Evolutionary conservation across 2,888 invertebrate species (phyloP).

Genomic region (Cynaeus angustus): DNA sequence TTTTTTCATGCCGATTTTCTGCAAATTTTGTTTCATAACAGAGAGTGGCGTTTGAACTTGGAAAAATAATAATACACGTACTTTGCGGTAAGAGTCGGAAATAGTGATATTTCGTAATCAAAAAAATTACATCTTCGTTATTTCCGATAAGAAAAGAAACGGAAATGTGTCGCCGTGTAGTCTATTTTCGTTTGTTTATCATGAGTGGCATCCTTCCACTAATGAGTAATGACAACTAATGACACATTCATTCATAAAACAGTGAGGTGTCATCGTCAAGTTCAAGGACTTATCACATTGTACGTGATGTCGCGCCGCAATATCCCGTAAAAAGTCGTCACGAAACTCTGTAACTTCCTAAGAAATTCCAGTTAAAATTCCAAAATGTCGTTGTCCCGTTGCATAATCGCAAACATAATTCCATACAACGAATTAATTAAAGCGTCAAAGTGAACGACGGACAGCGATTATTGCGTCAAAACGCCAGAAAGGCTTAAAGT

Average conservation of each 20-base stretch:
- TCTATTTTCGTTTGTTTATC: constrained; percentile 27
- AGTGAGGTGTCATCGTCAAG: constrained; percentile 39
- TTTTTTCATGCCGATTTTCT: too few relatives aligned
- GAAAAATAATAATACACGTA: too few relatives aligned
- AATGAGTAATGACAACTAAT: constrained; percentile 36
- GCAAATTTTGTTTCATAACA: too few relatives aligned
- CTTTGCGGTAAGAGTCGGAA: too few relatives aligned
- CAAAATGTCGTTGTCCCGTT: constrained; percentile 16
- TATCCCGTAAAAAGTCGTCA: constrained; percentile 37
- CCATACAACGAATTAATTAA: constrained; percentile 14
- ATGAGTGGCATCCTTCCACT: constrained; percentile 34
- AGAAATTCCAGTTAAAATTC: constrained; percentile 3
- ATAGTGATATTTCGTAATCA: too few relatives aligned
- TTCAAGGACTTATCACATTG: constrained; percentile 39
- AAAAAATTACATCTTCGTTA: too few relatives aligned
- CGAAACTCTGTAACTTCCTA: constrained; percentile 3
- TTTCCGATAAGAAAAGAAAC: not conserved
- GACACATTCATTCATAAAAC: constrained; percentile 37
- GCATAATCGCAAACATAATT: not conserved
- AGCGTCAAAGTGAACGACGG: constrained; percentile 25
- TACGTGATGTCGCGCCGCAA: constrained; percentile 51
- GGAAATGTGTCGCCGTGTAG: constrained; percentile 14
- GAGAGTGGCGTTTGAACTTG: too few relatives aligned
- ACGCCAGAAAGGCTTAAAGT: constrained; percentile 34
- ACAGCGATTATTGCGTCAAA: constrained; percentile 33